phyloP scores from a whole-genome alignment of 1,140 invertebrate genomes.

The Harpegnathos saltator region DNA sequence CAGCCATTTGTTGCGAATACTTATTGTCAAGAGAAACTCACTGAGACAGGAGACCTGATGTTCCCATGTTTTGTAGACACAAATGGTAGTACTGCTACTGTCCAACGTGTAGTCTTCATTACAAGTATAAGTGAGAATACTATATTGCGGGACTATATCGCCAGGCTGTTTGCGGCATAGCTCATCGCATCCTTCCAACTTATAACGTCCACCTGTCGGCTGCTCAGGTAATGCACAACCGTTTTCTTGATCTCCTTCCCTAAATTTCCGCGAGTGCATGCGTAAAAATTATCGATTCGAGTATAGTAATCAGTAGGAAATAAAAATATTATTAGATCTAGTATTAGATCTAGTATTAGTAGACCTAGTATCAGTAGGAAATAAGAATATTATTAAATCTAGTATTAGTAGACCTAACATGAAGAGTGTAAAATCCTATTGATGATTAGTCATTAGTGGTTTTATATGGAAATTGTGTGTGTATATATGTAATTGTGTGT shows the following conservation, averaged over 20 bases:
- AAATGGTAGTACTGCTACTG: conserved; percentile 70
- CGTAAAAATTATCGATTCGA: neutral
- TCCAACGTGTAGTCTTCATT: conserved; percentile 67
- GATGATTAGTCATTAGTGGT: neutral
- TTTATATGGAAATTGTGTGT: neutral
- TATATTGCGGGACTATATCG: conserved; percentile 69
- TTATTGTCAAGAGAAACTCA: conserved; percentile 67
- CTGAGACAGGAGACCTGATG: conserved; percentile 68
- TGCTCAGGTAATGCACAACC: conserved; percentile 69
- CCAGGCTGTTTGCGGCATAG: conserved; percentile 64
- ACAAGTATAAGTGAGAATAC: conserved; percentile 74
- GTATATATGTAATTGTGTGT: too few species aligned
- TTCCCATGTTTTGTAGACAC: conserved; percentile 69
- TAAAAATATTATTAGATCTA: too few species aligned
- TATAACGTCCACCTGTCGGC: conserved; percentile 70
- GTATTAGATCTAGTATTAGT: too few species aligned
- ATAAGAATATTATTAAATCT: too few species aligned
- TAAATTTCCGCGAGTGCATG: neutral
- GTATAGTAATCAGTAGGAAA: conserved; percentile 2
- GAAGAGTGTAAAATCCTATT: neutral
- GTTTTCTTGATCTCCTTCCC: conserved; percentile 1
- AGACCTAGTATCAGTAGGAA: too few species aligned
- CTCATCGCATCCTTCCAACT: conserved; percentile 68
- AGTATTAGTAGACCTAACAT: too few species aligned
- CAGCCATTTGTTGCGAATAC: too few species aligned